Base-by-base conservation (phyloP, 2,888 invertebrate species). In the Drosophila hawaiiensis region DNA sequence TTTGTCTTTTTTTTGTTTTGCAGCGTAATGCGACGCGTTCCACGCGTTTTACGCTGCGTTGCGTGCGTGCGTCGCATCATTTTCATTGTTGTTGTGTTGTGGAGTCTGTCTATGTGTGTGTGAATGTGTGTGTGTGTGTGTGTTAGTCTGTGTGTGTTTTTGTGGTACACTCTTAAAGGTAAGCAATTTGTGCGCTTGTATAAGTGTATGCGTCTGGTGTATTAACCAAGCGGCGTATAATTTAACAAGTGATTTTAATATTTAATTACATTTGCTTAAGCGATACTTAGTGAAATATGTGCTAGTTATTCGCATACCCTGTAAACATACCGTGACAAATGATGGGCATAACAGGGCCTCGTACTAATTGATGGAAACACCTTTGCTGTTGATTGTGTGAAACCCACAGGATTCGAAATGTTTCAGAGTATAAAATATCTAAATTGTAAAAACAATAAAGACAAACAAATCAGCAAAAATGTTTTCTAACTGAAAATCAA, bases 101-200 rank as follows among this genome's bases (percentile, higher is more conserved):
- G 33, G 28, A 50, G 53, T 28, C 55, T 49, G 62, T 54, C 16
- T 39, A 22, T 49, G 49, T 39, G 9, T 29, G 29, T 29, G 29
- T 31, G 31, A 37, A 37, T 22, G n/a, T 28, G 58, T 55, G 59
- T 65, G 73, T 53, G 19, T 41, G 29, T 29, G 78, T 56, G 41
- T n/a, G 0, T 31, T 22, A 22, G 22, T 2, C 22, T 43, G 14
- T 22, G 47, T 47, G 16, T 47, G 25, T 16, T 25, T 16, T 47
- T 78, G 67, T 64, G 72, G 77, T 76, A 33, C 28, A 35, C 68
- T 63, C 66, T 81, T 73, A 79, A 81, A 81, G 78, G 81, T 81
- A 81, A 81, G 66, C 66, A 77, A 81, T 73, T 79, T 77, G 49
- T 50, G 37, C 28, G 59, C 39, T 28, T 66, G 16, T 35, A 35